These are phyloP conservation scores for Chondrosia reniformis DNA, from an alignment of 37 sponge, comb jelly and placozoan species.

Conservation along the genomic window DNA sequence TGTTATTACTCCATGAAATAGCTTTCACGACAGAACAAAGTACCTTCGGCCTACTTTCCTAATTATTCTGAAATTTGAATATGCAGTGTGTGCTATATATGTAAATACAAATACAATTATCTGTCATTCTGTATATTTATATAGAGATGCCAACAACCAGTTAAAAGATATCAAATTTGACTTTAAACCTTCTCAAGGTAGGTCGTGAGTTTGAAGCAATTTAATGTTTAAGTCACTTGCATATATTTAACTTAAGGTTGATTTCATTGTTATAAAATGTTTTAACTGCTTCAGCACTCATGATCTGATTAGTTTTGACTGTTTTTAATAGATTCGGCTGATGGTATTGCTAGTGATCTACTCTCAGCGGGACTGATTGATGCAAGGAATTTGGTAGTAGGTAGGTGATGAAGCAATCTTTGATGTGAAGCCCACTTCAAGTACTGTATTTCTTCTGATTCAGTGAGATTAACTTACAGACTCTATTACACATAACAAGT, in stretches of 20 bases:
- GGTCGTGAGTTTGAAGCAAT: not conserved
- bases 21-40: too few relatives aligned
- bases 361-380: slow-evolving; percentile 56
- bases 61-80: too few relatives aligned
- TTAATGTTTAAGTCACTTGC: too few relatives aligned
- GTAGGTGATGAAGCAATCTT: slow-evolving; percentile 23
- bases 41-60: too few relatives aligned
- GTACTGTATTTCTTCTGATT: not conserved
- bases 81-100: slow-evolving; percentile 16
- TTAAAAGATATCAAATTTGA: slow-evolving; percentile 90
- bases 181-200: slow-evolving; percentile 57
- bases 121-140: slow-evolving; percentile 5
- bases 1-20: not conserved
- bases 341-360: slow-evolving; percentile 67
- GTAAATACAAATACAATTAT: not conserved
- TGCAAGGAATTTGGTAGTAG: slow-evolving; percentile 49
- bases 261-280: too few relatives aligned
- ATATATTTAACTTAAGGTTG: too few relatives aligned
- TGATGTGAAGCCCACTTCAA: not conserved
- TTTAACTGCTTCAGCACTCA: too few relatives aligned
- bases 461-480: too few relatives aligned
- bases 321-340: slow-evolving; percentile 43
- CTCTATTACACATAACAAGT: too few relatives aligned
- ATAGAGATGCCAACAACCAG: slow-evolving; percentile 64
- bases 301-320: too few relatives aligned